A percentile compares a stretch with the other conserved stretches of the same genome.
phyloP scores from a whole-genome alignment of 2,113 vertebrate species.

The Pelmatolapia mariae region DNA sequence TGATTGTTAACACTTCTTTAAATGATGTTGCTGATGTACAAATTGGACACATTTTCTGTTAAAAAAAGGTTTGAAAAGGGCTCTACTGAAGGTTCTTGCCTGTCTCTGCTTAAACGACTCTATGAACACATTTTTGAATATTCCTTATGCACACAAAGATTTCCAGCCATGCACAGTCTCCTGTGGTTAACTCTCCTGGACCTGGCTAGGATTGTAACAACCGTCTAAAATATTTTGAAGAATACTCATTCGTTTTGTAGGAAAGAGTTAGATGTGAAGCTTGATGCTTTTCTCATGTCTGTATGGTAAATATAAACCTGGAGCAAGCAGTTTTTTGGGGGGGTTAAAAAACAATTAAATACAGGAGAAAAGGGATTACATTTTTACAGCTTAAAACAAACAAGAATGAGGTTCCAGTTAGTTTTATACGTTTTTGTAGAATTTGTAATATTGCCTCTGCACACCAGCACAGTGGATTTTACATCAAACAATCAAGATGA shows the following conservation, averaged over 20 bases:
- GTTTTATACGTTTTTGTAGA: neutral
- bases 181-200: neutral
- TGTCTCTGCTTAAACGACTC: neutral
- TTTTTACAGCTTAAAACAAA: neutral
- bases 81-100: neutral
- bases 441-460: neutral
- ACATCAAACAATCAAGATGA: neutral
- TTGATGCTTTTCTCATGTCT: neutral
- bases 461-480: neutral
- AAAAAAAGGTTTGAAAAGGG: neutral
- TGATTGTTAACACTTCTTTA: neutral
- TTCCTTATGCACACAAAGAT: neutral
- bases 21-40: neutral
- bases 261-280: neutral
- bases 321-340: neutral
- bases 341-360: rapidly evolving
- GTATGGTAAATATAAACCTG: neutral
- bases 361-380: neutral
- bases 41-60: neutral
- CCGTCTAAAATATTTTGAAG: neutral
- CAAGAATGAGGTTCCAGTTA: neutral
- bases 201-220: neutral
- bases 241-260: neutral
- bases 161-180: neutral
- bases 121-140: neutral